These are phyloP conservation scores for Syngnathus typhle DNA, from an alignment of 2,113 vertebrate species.

Conservation along the genomic window DNA sequence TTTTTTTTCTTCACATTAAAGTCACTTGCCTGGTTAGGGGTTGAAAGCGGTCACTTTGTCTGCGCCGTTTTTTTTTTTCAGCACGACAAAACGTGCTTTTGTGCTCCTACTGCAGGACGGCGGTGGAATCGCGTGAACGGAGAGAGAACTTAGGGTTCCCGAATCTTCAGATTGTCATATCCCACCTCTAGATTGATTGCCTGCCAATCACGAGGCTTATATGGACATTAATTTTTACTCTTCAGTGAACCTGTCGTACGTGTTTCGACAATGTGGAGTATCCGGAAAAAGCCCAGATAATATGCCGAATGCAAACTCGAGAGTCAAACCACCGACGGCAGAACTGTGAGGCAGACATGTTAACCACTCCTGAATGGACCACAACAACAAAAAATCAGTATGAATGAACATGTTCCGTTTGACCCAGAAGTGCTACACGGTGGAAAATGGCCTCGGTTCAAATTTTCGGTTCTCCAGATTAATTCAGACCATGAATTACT, in stretches of 20 bases:
- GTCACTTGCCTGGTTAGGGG: background rate
- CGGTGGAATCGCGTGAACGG: slow-evolving; percentile 5
- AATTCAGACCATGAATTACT: background rate
- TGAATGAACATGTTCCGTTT: too few species aligned
- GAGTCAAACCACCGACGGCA: background rate
- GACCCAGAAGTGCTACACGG: too few species aligned
- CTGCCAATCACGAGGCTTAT: background rate
- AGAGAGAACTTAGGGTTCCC: background rate
- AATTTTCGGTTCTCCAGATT: background rate
- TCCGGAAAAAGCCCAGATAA: too few species aligned
- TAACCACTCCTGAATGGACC: background rate
- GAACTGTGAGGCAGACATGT: background rate
- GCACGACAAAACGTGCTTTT: background rate
- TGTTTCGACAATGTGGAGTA: too few species aligned
- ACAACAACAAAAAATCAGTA: too few species aligned
- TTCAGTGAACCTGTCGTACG: too few species aligned
- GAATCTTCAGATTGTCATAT: too few species aligned
- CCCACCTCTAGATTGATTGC: background rate
- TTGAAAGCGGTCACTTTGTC: slow-evolving; percentile 12
- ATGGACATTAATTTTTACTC: too few species aligned
- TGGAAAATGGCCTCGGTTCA: too few species aligned
- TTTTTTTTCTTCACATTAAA: slow-evolving; percentile 2
- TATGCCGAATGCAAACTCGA: background rate
- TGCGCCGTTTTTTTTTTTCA: background rate
- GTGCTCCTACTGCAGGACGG: background rate